Percentiles rank a stretch among this genome's conserved stretches.
phyloP scores from a whole-genome alignment of 2,888 invertebrate genomes.

The Drosophila setosimentum region DNA sequence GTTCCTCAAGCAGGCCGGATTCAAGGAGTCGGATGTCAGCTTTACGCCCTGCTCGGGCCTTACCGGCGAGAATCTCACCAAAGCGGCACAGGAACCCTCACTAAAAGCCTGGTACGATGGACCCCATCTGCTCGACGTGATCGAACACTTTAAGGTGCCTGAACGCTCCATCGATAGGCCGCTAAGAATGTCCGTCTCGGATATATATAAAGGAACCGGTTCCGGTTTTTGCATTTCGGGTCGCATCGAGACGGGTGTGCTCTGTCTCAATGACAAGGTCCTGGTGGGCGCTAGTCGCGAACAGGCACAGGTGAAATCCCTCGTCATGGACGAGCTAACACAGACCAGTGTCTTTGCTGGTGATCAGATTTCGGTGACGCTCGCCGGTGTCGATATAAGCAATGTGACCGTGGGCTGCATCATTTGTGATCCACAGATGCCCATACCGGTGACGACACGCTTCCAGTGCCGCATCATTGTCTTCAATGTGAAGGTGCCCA shows the following conservation, averaged over 20 bases:
- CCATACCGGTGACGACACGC: conserved; percentile 92
- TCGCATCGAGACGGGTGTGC: conserved; percentile 95
- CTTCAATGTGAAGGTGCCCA: conserved; percentile 96
- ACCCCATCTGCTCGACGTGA: conserved; percentile 92
- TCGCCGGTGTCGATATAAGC: conserved; percentile 92
- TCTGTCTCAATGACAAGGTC: conserved; percentile 94
- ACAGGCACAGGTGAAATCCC: conserved; percentile 92
- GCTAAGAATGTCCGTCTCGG: conserved; percentile 95
- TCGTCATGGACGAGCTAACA: conserved; percentile 90
- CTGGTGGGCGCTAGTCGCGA: conserved; percentile 94
- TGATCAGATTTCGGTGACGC: conserved; percentile 93
- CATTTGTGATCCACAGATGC: conserved; percentile 92
- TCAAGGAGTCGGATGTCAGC: conserved; percentile 93
- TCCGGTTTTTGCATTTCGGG: conserved; percentile 97
- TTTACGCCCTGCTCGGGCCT: conserved; percentile 98
- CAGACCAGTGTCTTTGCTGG: conserved; percentile 95
- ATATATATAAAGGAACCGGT: conserved; percentile 96
- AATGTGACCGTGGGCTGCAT: conserved; percentile 95
- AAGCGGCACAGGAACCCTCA: conserved; percentile 88
- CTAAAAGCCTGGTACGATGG: conserved; percentile 93
- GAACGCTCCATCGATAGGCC: conserved; percentile 95
- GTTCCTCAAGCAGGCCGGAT: conserved; percentile 96
- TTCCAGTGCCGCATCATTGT: conserved; percentile 97
- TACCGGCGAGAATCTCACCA: conserved; percentile 96
- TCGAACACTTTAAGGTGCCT: conserved; percentile 94